phyloP scores from a whole-genome alignment of 2,113 vertebrate genomes.

The Haplochromis burtoni region DNA sequence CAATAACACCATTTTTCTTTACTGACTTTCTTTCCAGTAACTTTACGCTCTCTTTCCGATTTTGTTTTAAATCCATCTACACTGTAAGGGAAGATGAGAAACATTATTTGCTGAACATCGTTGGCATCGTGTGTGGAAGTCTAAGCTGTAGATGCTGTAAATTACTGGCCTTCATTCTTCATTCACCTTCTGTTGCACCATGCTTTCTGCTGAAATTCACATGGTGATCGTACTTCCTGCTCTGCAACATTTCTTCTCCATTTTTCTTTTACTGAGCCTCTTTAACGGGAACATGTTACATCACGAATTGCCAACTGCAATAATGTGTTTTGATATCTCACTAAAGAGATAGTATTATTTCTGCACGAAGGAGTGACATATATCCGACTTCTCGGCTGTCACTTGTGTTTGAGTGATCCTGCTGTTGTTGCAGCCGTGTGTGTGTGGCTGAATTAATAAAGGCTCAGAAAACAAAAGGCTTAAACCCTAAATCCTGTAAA shows the following conservation, averaged over 20 bases:
- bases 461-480: background rate
- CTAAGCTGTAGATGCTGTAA: background rate
- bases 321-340: background rate
- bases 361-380: background rate
- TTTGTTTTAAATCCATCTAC: background rate
- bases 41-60: background rate
- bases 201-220: background rate
- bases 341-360: background rate
- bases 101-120: background rate
- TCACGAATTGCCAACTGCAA: background rate
- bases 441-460: background rate
- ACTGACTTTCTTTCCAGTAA: background rate
- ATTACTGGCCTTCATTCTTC: background rate
- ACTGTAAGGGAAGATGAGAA: background rate
- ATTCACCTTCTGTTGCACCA: background rate
- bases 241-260: background rate
- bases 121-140: accelerated
- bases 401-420: background rate
- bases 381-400: background rate
- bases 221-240: background rate
- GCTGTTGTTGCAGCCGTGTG: background rate
- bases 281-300: background rate
- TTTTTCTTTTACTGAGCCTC: background rate
- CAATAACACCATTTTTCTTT: background rate
- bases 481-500: background rate